Evolutionary conservation across 2,113 vertebrate species (phyloP), one percentile per base, ranked within the genome.

Genomic region (Diphyllodes magnificus): DNA sequence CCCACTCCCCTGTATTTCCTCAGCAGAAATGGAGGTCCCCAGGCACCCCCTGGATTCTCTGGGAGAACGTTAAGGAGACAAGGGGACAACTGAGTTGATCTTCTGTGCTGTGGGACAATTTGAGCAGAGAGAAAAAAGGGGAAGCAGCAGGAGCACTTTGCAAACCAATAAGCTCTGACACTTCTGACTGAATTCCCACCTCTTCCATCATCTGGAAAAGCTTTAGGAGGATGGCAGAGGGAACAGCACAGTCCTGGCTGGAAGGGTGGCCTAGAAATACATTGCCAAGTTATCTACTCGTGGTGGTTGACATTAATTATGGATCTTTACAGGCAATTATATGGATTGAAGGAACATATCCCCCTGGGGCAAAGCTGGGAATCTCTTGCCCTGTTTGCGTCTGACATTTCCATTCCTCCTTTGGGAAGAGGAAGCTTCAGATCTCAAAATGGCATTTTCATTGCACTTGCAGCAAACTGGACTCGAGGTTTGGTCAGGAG

Each of bases 281-380:
- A 7, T 50, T 22, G 60, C 73, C 63, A 42, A 82, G 63, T 9
- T 9, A 3, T 70, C 70, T 93, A 0, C 87, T 93, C 10, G 0
- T 35, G 82, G 50, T 81, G 82, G 75, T 44, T 65, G 47, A 35
- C 90, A n/a, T 86, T 64, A 94, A 86, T 95, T 86, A 92, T 78
- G 64, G 92, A 95, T 90, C 87, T 86, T 95, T 81, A 75, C 47
- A 86, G 92, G 88, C 92, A 86, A 70, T 90, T 93, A 69, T 6
- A 66, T 19, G 78, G 87, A 87, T 54, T 22, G 91, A 94, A 93
- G 82, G 50, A 91, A 61, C 91, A 65, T n/a, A 87, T 73, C 84
- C 90, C 87, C 90, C 19, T 4, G 76, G 87, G 90, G 31, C 85
- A 86, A 44, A 90, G 82, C 76, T 77, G 76, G 92, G 78, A 35